Conservation (phyloP, 2,797 vertebrate species). For the Cetoscarus ocellatus region DNA sequence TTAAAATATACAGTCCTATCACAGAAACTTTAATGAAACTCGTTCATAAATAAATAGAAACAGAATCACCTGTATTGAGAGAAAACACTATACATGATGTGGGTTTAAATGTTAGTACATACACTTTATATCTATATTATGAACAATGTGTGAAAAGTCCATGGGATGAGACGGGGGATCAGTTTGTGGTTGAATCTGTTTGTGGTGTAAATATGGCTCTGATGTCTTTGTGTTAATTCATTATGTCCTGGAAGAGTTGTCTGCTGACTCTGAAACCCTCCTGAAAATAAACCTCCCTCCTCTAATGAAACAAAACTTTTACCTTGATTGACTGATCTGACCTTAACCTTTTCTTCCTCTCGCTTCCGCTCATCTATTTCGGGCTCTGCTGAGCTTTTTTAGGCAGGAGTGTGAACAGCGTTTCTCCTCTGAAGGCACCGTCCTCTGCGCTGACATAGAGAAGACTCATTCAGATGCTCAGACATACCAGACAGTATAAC, state of each 20-base stretch:
- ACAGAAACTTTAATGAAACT: slow-evolving; percentile 55
- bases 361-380: slow-evolving; percentile 48
- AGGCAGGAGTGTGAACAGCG: slow-evolving; percentile 43
- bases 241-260: neutral
- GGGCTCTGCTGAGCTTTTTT: slow-evolving; percentile 57
- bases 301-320: neutral
- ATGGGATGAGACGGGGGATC: neutral
- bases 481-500: slow-evolving; percentile 20
- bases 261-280: slow-evolving; percentile 20
- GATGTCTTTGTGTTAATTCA: slow-evolving; percentile 1
- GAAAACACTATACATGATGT: slow-evolving; percentile 59
- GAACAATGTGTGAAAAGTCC: slow-evolving; percentile 30
- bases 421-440: slow-evolving; percentile 63
- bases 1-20: slow-evolving; percentile 63
- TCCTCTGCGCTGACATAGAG: slow-evolving; percentile 53
- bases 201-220: neutral
- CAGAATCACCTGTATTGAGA: slow-evolving; percentile 55
- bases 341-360: slow-evolving; percentile 42
- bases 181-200: neutral
- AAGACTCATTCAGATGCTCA: slow-evolving; percentile 53
- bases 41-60: slow-evolving; percentile 79
- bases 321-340: slow-evolving; percentile 37
- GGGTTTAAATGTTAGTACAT: slow-evolving; percentile 60
- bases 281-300: slow-evolving; percentile 9
- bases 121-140: slow-evolving; percentile 35